These are phyloP conservation scores for Thamnophis sirtalis DNA, from an alignment of 2,113 vertebrate genomes.

Conservation along the genomic window DNA sequence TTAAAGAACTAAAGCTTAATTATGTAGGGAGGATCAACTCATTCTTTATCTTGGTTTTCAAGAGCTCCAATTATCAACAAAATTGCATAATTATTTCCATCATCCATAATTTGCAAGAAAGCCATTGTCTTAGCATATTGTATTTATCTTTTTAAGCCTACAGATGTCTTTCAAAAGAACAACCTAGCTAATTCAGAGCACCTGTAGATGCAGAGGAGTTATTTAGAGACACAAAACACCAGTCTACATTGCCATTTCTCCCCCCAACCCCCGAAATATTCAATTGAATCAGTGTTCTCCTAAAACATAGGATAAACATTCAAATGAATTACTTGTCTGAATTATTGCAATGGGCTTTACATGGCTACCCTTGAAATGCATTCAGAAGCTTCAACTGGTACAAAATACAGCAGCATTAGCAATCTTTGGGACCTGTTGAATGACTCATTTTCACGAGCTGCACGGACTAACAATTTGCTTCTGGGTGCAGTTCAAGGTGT, in stretches of 20 bases:
- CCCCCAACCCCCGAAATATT: background rate
- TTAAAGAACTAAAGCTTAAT: background rate
- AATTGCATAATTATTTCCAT: background rate
- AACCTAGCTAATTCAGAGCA: background rate
- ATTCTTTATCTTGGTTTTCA: slow-evolving; percentile 20
- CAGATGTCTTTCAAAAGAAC: background rate
- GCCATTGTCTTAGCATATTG: background rate
- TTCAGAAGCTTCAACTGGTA: background rate
- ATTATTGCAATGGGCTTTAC: background rate
- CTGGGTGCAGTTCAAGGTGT: background rate
- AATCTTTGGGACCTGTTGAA: background rate
- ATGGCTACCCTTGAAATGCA: too few species aligned
- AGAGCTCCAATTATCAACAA: background rate
- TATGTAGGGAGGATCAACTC: background rate
- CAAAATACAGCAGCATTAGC: background rate
- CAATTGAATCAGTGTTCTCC: background rate
- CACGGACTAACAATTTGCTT: background rate
- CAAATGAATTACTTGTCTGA: background rate
- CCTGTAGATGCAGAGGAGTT: slow-evolving; percentile 4
- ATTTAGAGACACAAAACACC: slow-evolving; percentile 15
- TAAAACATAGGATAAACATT: slow-evolving; percentile 22
- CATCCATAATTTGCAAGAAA: background rate
- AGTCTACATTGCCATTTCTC: background rate
- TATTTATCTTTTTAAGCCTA: background rate
- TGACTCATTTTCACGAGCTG: background rate